Base-by-base conservation (phyloP, 2,797 vertebrate species). In the Alectoris magna region DNA sequence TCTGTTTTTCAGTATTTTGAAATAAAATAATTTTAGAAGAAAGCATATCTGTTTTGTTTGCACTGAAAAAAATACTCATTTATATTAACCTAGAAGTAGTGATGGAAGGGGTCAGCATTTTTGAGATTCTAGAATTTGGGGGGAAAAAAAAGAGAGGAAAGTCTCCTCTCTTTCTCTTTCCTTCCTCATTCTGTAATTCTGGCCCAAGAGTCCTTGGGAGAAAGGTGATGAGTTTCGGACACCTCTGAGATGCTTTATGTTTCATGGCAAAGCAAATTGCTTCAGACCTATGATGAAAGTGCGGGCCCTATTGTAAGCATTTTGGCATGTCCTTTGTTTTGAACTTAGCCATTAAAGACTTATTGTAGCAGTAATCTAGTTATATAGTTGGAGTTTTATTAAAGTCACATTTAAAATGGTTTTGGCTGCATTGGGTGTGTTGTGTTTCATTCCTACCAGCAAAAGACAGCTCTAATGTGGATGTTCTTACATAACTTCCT, bases 401-500 rank as follows among this genome's bases (percentile, higher is more conserved):
- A 41, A 14, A 59, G 31, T 83, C 38, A 26, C 14, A 21, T 55
- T 34, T 43, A 31, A 58, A 53, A 72, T 31, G 41, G 26, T 82
- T 74, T 76, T 58, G 19, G 41, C 90, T 76, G 59, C n/a, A 7
- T 79, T 49, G 87, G 41, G 22, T 55, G 31, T 91, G 58, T 71
- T 90, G 71, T 60, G 66, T 88, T 88, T 83, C 38, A 38, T 91
- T 84, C 59, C 49, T 83, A 81, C 36, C 29, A 14, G 76, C 51
- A 48, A 63, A 19, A 59, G 63, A 39, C 51, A 59, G 41, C 66
- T 91, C 53, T 74, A 22, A 36, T 34, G 43, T 39, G 27, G 70
- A 83, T 93, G 58, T 36, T 87, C 43, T 95, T 93, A 62, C 76
- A 81, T 84, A 96, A 79, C 36, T 84, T 84, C 38, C 58, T 91